These are phyloP conservation scores for Centruroides vittatus DNA, from an alignment of 1,140 invertebrate species.

Conservation along the genomic window DNA sequence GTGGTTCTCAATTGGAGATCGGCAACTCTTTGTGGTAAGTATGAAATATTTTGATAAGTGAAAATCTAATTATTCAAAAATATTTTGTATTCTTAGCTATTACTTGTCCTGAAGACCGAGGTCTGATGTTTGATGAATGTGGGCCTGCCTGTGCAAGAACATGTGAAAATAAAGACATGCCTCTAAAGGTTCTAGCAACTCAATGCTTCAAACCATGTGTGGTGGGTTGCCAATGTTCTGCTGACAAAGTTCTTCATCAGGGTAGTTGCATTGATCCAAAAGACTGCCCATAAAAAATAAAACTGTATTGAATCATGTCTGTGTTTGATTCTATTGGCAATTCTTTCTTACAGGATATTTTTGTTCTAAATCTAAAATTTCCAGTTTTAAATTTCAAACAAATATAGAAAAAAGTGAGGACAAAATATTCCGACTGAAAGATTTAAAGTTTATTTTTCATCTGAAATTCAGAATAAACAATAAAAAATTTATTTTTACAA, in stretches of 20 bases:
- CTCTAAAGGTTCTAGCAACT: slow-evolving; percentile 3
- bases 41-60: not conserved
- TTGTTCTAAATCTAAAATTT: too few relatives aligned
- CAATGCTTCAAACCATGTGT: slow-evolving; percentile 28
- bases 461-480: too few relatives aligned
- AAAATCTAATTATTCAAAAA: not conserved
- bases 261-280: slow-evolving; percentile 12
- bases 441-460: too few relatives aligned
- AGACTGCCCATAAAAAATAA: slow-evolving; percentile 5
- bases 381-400: too few relatives aligned
- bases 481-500: too few relatives aligned
- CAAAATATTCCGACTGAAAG: too few relatives aligned
- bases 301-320: too few relatives aligned
- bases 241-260: slow-evolving; percentile 15
- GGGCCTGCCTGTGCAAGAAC: slow-evolving; percentile 25
- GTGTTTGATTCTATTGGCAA: too few relatives aligned
- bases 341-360: too few relatives aligned
- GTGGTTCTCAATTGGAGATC: slow-evolving; percentile 21
- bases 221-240: slow-evolving; percentile 25
- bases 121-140: slow-evolving; percentile 23
- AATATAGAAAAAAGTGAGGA: not conserved
- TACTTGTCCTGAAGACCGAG: slow-evolving; percentile 48
- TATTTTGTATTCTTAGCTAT: slow-evolving; percentile 19
- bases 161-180: slow-evolving; percentile 20
- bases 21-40: slow-evolving; percentile 10